phyloP scores from a whole-genome alignment of 1,140 invertebrate species.

The Marisa cornuarietis region DNA sequence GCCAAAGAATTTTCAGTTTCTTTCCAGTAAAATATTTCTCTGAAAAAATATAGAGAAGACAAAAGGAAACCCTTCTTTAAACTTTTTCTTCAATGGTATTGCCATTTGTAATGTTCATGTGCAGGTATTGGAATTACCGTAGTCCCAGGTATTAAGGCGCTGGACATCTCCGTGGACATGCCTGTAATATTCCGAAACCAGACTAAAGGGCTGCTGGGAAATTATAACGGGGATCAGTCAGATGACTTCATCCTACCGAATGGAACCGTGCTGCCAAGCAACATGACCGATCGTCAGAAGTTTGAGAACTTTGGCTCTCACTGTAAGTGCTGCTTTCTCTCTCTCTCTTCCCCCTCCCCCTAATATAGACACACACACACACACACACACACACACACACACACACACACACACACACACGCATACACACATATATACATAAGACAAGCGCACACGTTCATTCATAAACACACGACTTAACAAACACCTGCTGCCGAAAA shows the following conservation, averaged over 20 bases:
- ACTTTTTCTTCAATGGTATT: background rate
- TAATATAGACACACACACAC: background rate
- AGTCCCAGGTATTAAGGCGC: slow-evolving; percentile 17
- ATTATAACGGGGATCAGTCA: slow-evolving; percentile 32
- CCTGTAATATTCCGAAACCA: slow-evolving; percentile 25
- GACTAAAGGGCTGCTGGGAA: slow-evolving; percentile 43
- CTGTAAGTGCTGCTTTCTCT: slow-evolving; percentile 22
- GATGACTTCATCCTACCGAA: slow-evolving; percentile 44
- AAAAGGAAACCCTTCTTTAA: too few species aligned
- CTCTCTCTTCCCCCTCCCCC: background rate
- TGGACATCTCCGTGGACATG: slow-evolving; percentile 28
- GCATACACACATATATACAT: too few species aligned
- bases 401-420: background rate
- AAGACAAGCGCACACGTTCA: too few species aligned
- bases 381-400: too few species aligned
- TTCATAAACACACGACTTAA: too few species aligned
- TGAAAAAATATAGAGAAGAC: too few species aligned
- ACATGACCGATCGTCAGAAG: slow-evolving; percentile 34
- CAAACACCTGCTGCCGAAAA: too few species aligned
- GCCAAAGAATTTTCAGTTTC: too few species aligned
- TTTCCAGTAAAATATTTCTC: too few species aligned
- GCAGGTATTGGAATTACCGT: slow-evolving; percentile 32
- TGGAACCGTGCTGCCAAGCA: slow-evolving; percentile 29
- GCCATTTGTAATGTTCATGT: background rate
- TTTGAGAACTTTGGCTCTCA: slow-evolving; percentile 31